These are phyloP conservation scores for Gonatopus flavifemur DNA, from an alignment of 1,140 invertebrate genomes.

Conservation along the genomic window DNA sequence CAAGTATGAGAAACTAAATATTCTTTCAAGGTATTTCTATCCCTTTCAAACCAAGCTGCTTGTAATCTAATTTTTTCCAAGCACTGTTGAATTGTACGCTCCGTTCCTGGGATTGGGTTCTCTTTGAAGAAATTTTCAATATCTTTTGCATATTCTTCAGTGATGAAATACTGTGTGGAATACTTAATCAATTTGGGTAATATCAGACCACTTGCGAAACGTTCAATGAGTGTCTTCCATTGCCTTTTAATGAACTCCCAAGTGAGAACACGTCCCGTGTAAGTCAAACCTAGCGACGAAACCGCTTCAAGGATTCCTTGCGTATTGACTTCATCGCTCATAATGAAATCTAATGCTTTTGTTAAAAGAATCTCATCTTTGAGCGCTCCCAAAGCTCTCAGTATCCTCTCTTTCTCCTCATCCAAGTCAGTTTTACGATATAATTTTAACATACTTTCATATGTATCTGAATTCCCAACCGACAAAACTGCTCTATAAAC, in stretches of 20 bases:
- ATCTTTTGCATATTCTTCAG: slow-evolving; percentile 61
- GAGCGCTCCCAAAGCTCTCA: slow-evolving; percentile 58
- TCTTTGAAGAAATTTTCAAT: slow-evolving; percentile 64
- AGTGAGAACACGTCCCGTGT: no score
- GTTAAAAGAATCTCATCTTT: slow-evolving; percentile 56
- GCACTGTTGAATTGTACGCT: slow-evolving; percentile 62
- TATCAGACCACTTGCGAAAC: slow-evolving; percentile 62
- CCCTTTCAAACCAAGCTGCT: slow-evolving; percentile 61
- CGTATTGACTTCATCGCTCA: slow-evolving; percentile 47
- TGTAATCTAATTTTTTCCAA: slow-evolving; percentile 66
- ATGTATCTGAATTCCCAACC: slow-evolving; percentile 58
- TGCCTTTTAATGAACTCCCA: slow-evolving; percentile 70
- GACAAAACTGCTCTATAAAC: slow-evolving; percentile 64
- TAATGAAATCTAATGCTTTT: slow-evolving; percentile 63
- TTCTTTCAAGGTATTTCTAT: slow-evolving; percentile 42
- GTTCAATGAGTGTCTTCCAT: slow-evolving; percentile 54
- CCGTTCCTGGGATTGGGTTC: slow-evolving; percentile 58
- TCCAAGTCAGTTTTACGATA: slow-evolving; percentile 64
- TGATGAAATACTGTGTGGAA: slow-evolving; percentile 63
- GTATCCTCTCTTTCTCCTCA: slow-evolving; percentile 67
- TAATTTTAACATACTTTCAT: slow-evolving; percentile 63
- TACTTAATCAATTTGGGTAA: slow-evolving; percentile 61
- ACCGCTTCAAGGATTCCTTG: no score
- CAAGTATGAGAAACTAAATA: no score
- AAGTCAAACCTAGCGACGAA: no score